Base-by-base conservation (phyloP, 1,140 invertebrate species). In the Eufriesea mexicana region DNA sequence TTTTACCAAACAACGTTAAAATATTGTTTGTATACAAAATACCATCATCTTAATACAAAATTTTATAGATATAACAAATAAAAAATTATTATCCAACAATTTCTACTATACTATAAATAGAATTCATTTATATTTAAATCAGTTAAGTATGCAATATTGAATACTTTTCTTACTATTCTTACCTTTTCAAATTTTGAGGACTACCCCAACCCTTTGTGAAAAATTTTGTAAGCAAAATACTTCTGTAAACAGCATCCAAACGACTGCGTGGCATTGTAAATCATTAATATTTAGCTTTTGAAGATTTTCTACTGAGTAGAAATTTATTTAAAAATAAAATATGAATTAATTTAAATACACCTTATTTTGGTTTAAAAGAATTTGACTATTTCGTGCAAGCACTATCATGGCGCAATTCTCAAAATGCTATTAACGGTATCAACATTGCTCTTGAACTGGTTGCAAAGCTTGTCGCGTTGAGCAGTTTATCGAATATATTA, bases 181-280 rank as follows among this genome's bases (percentile, higher is more conserved):
- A 98, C 98, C 97, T 97, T 94, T 97, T 96, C 55, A 99, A 95
- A 94, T 97, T 97, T 90, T 99, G 97, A 12, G 98, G 98, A 89
- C 97, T 97, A 12, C 99, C 99, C 99, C 99, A 99, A 86, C 98
- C 98, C 95, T 98, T 98, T 1, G 97, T 97, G 92, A 99, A 99
- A 93, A 99, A 99, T 93, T 98, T 98, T 2, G 98, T 97, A 59
- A 99, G 94, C 42, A 99, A 95, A 91, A 99, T 95, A 91, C 96
- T 97, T 89, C 99, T 95, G 93, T 99, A 99, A 71, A 99, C 95
- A 71, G 97, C 96, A 94, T 99, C 99, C 87, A 99, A 94, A 89
- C 96, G 96, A 92, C 97, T 97, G 20, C 96, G 95, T 84, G 96
- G 95, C 96, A 97, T 97, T 42, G 47, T 85, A 55, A 76, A 49